Evolutionary conservation across 37 sponge, comb jelly and placozoan species (phyloP), one percentile per base, ranked within the genome.

Genomic region (Beroe forskalii): DNA sequence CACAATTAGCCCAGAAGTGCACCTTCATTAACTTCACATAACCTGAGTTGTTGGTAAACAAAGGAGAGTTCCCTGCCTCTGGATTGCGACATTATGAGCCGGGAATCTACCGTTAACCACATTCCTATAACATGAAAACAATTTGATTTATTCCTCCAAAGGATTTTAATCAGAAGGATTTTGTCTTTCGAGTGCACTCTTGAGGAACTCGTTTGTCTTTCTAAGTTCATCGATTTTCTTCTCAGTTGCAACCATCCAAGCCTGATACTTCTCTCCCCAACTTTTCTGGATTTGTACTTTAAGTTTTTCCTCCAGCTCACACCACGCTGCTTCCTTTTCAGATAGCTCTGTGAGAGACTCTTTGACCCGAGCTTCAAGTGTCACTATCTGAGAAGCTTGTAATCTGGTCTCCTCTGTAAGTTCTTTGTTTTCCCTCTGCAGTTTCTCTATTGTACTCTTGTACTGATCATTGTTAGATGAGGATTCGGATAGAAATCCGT

Each of bases 181-280:
- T 23, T 80, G 86, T 23, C 55, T 80, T 37, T 80, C 55, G 0
- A 80, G 55, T 9, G 86, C 86, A 44, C 28, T 80, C 20, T 80
- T 80, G 27, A 80, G 22, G 33, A 80, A 80, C 30, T 80, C 86
- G 30, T 80, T 80, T 27, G 86, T 80, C 31, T 80, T 80, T 24
- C 86, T 80, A 44, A 80, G 30, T 9, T 80, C 86, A 23, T 80
- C 86, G 6, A 80, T 80, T 55, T 80, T 80, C 60, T 80, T 80
- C 60, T 80, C 86, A 24, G 86, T 80, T n/a, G 86, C 86, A 6
- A 80, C 27, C 86, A 80, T 80, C 86, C 86, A 80, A 9, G 86
- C 86, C 30, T 80, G 86, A 37, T 80, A 80, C 60, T 44, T 41
- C 31, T 80, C 86, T 28, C 86, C 86, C 86, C 86, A 80, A 24